These are phyloP conservation scores for Siniperca undulata DNA, from an alignment of 2,797 vertebrate species.

Conservation along the genomic window DNA sequence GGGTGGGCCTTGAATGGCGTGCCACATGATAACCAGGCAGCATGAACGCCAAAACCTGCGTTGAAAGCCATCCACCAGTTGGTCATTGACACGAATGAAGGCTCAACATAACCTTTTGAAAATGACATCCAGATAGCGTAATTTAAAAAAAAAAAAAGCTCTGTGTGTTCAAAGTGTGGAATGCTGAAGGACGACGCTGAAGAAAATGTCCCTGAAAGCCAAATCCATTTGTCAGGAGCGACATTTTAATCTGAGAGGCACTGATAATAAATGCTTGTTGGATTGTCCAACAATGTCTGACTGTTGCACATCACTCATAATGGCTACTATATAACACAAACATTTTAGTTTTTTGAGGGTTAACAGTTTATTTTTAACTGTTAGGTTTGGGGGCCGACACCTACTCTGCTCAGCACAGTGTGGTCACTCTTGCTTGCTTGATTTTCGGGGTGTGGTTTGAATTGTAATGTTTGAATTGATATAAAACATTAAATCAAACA, in stretches of 20 bases:
- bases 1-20: neutral
- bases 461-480: neutral
- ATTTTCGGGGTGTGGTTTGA: neutral
- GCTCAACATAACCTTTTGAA: neutral
- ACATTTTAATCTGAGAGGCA: neutral
- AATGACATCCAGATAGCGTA: neutral
- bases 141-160: neutral
- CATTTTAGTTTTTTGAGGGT: neutral
- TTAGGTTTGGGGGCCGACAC: neutral
- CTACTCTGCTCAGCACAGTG: neutral
- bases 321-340: neutral
- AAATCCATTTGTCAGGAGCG: neutral
- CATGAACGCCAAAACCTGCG: neutral
- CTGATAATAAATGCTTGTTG: neutral
- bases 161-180: neutral
- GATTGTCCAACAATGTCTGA: neutral
- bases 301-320: neutral
- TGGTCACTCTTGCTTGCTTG: neutral
- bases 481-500: neutral
- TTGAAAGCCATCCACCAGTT: conserved; percentile 11
- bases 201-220: neutral
- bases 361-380: neutral
- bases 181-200: neutral
- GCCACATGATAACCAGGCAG: conserved; percentile 10
- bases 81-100: neutral